Evolutionary conservation across 2,888 invertebrate genomes (phyloP), one percentile per base, ranked within the genome.

Genomic region (Lysandra coridon): DNA sequence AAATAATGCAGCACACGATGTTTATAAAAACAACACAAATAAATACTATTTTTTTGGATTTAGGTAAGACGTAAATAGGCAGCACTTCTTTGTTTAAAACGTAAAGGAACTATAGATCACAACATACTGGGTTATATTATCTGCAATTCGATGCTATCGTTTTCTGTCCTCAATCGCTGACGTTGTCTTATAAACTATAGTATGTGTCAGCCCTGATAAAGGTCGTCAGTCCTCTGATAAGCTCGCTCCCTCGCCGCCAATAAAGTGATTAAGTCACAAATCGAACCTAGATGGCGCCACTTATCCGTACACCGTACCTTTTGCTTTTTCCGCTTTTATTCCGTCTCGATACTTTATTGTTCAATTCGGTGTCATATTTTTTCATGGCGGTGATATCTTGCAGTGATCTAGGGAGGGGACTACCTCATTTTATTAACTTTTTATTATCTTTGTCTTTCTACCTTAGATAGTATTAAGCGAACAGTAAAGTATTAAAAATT

Each of bases 241-340:
- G 86, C 85, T 81, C 81, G 83, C 90, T 92, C 94, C 94, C 94
- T 87, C 88, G 92, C 92, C 91, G 92, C 92, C 94, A 93, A 94
- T 94, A 94, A 94, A 94, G 94, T 93, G 94, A 94, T 94, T 94
- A 94, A 94, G 93, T 92, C 94, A 92, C 94, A 94, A 94, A 94
- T 94, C 94, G 94, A 87, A 88, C 86, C 87, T 87, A 37, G 79
- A 75, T 62, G 79, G 79, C 75, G 79, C 79, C 79, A 75, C 75
- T 62, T 53, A 74, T 78, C 78, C 78, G 53, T 69, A 69, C 33
- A 69, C 69, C 69, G 69, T 69, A 69, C 69, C 69, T 69, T 37
- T 69, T 69, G 69, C 33, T 69, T 69, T 69, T 69, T 69, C 69
- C 14, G 69, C 69, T 69, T 69, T 69, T 69, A 69, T 37, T 69